Evolutionary conservation across 2,113 vertebrate genomes (phyloP), one percentile per base, ranked within the genome.

Genomic region (Ochotona curzoniae): DNA sequence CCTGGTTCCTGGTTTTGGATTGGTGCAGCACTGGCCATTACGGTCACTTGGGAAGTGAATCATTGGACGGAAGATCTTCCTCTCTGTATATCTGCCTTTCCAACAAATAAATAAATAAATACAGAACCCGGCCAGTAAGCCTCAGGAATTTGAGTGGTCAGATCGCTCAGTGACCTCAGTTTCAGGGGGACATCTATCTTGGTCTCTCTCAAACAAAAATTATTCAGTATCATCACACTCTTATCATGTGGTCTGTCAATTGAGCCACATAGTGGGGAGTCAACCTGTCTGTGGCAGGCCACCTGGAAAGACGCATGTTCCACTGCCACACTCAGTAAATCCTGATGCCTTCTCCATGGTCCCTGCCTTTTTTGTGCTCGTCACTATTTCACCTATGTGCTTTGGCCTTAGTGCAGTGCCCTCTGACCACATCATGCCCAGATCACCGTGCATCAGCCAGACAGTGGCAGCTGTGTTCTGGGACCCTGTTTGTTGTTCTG

Each of bases 181-280:
- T 51, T 61, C 32, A 82, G 54, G 18, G 35, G 1, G 2, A 26
- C 0, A 32, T 8, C 44, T 69, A 10, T 30, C 47, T 28, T 6
- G 12, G 30, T n/a, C 66, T 57, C 82, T 38, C 13, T 23, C 14
- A 23, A 35, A 71, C 7, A 20, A 23, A 25, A 28, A 4, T n/a
- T 26, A 21, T 63, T 44, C 26, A 26, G 17, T 7, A 0, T 10
- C 64, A 1, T 66, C 15, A 1, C 2, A 12, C 12, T 61, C 20
- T 66, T 23, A 44, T 79, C 26, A 2, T 10, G 0, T 7, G 35
- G 28, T 61, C n/a, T 17, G 54, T 75, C 30, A 79, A n/a, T n/a
- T n/a, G n/a, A 44, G 47, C 26, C 25, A 2, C 49, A 44, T 28
- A 32, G 23, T 9, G 12, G 26, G 51, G 60, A 71, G 30, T 21